A percentile compares a stretch with the other conserved stretches of the same genome.
Evolutionary conservation across 2,113 vertebrate genomes (phyloP).

Genomic region (Uropsilus gracilis): DNA sequence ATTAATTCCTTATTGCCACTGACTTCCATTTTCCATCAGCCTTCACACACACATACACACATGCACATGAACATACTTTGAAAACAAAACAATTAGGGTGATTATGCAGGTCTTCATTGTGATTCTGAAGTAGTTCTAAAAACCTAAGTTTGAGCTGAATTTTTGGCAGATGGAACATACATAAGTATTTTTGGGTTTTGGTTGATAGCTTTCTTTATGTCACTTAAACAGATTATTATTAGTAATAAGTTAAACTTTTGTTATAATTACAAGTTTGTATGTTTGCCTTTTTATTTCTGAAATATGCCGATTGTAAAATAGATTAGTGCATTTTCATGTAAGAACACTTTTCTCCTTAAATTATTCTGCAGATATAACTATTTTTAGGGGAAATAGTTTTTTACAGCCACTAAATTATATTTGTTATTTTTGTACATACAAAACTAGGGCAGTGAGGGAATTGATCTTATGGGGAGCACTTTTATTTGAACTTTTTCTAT

Average conservation of each 20-base stretch:
- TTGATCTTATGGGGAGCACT: conserved; percentile 26
- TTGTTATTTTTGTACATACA: conserved; percentile 87
- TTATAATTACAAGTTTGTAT: neutral
- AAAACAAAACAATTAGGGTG: neutral
- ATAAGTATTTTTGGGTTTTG: conserved; percentile 8
- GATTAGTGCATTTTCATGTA: conserved; percentile 58
- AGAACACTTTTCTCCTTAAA: conserved; percentile 73
- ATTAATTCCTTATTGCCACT: conserved; percentile 78
- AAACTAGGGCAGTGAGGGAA: conserved; percentile 73
- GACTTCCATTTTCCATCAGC: conserved; percentile 37
- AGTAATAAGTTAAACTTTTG: conserved; percentile 13
- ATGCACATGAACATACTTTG: neutral
- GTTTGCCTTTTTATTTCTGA: conserved; percentile 55
- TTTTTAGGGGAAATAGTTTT: conserved; percentile 86
- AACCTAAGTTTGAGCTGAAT: neutral
- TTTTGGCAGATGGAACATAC: neutral
- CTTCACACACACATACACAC: neutral
- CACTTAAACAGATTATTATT: conserved; percentile 52
- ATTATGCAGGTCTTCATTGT: neutral
- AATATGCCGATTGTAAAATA: conserved; percentile 67
- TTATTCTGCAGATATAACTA: conserved; percentile 82
- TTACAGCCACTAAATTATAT: conserved; percentile 86
- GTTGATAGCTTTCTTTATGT: conserved; percentile 45
- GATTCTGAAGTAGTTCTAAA: neutral
- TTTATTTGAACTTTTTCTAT: conserved; percentile 66